Evolutionary conservation across 2,888 invertebrate species (phyloP).

Genomic region (Lottia scabra): DNA sequence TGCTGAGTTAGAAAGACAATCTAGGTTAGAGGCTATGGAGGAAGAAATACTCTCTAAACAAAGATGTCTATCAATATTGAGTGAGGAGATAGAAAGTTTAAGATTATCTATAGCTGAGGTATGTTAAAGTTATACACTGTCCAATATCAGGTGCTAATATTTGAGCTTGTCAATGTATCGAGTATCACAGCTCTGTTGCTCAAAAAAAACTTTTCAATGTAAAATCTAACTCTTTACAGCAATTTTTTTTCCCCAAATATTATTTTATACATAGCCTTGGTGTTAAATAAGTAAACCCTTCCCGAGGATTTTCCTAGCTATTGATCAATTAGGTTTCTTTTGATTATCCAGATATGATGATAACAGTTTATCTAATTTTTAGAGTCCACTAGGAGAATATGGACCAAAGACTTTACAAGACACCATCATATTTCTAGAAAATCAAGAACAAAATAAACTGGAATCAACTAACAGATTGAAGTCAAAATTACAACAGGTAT

Average conservation of each 20-base stretch:
- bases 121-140: not conserved
- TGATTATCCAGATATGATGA: too few species aligned
- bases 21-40: slow-evolving; percentile 70
- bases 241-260: too few species aligned
- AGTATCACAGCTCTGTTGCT: too few species aligned
- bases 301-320: too few species aligned
- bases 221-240: too few species aligned
- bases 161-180: too few species aligned
- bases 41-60: slow-evolving; percentile 45
- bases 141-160: not conserved
- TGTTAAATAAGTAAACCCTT: too few species aligned
- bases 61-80: slow-evolving; percentile 46
- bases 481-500: not conserved
- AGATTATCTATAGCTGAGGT: slow-evolving; percentile 31
- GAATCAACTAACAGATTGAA: not conserved
- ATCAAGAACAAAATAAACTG: not conserved
- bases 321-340: too few species aligned
- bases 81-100: slow-evolving; percentile 47
- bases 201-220: too few species aligned
- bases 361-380: not conserved
- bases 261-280: too few species aligned
- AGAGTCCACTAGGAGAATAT: not conserved
- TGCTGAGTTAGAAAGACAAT: slow-evolving; percentile 74
- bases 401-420: not conserved
- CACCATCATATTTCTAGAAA: not conserved